These are phyloP conservation scores for Alligator mississippiensis DNA, from an alignment of 2,113 vertebrate species.

Conservation along the genomic window DNA sequence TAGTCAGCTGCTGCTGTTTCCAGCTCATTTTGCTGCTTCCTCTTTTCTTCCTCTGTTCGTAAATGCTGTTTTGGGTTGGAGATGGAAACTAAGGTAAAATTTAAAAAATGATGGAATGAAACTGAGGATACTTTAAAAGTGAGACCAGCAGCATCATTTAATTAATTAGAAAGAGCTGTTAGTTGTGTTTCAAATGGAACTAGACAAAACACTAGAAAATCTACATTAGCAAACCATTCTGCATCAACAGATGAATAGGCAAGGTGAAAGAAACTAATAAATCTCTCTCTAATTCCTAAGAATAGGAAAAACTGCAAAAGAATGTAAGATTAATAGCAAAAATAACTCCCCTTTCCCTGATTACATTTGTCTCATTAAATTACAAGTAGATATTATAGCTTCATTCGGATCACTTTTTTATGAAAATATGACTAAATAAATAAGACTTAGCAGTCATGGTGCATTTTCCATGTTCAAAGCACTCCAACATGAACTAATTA, in stretches of 20 bases:
- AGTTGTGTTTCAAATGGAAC: neutral
- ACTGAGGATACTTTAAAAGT: neutral
- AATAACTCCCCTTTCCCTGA: neutral
- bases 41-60: constrained; percentile 4
- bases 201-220: neutral
- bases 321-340: neutral
- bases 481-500: neutral
- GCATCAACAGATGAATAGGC: neutral
- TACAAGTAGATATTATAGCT: neutral
- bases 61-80: neutral
- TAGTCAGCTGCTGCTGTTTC: constrained; percentile 47
- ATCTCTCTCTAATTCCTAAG: neutral
- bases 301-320: neutral
- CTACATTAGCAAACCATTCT: neutral
- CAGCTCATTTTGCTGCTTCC: constrained; percentile 38
- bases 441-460: neutral
- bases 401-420: neutral
- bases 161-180: neutral
- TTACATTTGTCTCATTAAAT: constrained; percentile 3
- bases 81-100: neutral
- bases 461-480: neutral
- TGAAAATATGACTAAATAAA: neutral
- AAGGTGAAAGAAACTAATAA: too few relatives aligned
- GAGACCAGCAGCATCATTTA: neutral
- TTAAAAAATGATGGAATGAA: neutral